Evolutionary conservation across 1,140 invertebrate genomes (phyloP), one percentile per base, ranked within the genome.

Genomic region (Drosophila pallidifrons): DNA sequence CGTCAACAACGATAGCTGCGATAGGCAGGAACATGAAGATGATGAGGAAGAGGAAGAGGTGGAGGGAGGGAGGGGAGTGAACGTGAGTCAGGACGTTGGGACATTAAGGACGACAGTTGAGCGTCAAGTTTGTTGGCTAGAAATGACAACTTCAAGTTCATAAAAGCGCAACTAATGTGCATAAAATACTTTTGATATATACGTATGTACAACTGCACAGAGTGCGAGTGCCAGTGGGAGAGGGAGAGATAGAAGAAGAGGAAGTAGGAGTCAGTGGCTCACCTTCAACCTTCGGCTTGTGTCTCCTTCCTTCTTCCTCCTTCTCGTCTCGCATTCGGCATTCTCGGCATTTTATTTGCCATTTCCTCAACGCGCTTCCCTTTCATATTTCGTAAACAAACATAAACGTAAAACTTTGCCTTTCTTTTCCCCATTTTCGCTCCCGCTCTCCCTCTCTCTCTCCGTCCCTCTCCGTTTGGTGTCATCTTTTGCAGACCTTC

Each of bases 101-200:
- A 28, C 8, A 47, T 16, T 60, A 16, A 61, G 38, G 35, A 65
- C 68, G 73, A 66, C 74, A 66, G 77, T 63, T 63, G 65, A 60
- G 75, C 69, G 70, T 75, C 81, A 81, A 81, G 77, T 88, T 82
- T 79, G 68, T 78, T 77, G 77, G 59, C 64, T 75, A 87, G 74
- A 73, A 81, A 83, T 83, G 81, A 89, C 85, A 88, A 89, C 83
- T 83, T 89, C 54, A 75, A 88, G 83, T 88, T 88, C 83, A 88
- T 88, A 89, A 88, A 80, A 88, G 83, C 83, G 80, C 85, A 89
- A 89, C 83, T 88, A 88, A 88, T 88, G 85, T 88, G 83, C 83
- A 89, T 89, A 79, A 83, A 83, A 81, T 89, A 88, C 81, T 75
- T 83, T 78, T 83, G 67, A 83, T 80, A 78, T 10, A 46, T 20